Percentiles rank a stretch among this genome's conserved stretches.
phyloP scores from a whole-genome alignment of 53 echinoderm and acorn worm species.

The Holothuria leucospilota region DNA sequence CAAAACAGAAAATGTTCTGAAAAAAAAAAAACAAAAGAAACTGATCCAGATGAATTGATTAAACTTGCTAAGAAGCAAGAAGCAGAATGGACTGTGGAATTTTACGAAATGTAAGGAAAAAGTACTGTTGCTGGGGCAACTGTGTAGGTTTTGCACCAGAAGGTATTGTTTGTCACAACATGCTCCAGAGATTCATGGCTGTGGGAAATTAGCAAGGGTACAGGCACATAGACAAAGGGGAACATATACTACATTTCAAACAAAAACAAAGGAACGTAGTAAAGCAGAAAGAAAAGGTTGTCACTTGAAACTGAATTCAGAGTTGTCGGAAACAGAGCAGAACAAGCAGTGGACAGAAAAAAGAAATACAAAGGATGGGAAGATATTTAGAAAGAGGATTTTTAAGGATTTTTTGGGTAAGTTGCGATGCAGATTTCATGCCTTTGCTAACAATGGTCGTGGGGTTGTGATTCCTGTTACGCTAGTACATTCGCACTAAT shows the following conservation, averaged over 20 bases:
- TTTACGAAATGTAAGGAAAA: conserved; percentile 75
- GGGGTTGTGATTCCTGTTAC: no score
- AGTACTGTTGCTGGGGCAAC: conserved; percentile 67
- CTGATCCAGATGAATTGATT: no score
- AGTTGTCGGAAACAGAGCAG: conserved; percentile 73
- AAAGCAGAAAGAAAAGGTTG: conserved; percentile 61
- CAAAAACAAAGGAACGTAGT: conserved; percentile 61
- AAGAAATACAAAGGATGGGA: no score
- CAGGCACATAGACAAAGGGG: conserved; percentile 66
- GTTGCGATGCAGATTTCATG: no score
- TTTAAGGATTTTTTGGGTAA: no score
- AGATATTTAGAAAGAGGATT: no score
- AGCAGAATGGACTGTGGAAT: conserved; percentile 78
- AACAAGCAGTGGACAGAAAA: conserved; percentile 71
- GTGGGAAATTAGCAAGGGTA: conserved; percentile 72
- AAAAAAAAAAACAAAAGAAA: no score
- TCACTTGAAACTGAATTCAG: conserved; percentile 76
- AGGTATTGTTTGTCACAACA: conserved; percentile 85
- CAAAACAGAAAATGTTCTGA: no score
- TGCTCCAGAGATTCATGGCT: conserved; percentile 92
- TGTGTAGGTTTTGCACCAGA: conserved; percentile 74
- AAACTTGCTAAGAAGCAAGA: no score
- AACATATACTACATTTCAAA: background rate
- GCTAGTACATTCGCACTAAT: no score
- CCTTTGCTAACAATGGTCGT: no score